A percentile compares a stretch with the other conserved stretches of the same genome.
Conservation (phyloP, 2,113 vertebrate genomes). For the Prietella phreatophila region DNA sequence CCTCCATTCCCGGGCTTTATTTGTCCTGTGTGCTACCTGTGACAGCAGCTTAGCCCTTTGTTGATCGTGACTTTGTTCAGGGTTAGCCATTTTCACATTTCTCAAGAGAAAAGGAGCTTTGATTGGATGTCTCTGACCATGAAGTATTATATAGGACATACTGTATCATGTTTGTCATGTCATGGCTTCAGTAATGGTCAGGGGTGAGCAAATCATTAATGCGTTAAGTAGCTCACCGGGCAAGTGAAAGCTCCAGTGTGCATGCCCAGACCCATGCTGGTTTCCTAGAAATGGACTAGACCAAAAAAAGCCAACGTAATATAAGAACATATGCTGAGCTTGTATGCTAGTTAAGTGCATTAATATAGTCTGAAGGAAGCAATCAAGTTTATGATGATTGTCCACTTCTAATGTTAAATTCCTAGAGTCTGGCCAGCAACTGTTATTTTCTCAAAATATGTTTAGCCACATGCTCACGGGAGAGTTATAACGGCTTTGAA, state of each 20-base stretch:
- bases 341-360: neutral
- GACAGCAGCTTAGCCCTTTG: conserved; percentile 24
- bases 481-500: neutral
- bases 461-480: neutral
- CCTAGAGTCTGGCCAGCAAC: neutral
- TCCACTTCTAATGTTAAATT: neutral
- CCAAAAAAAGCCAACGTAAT: neutral
- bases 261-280: neutral
- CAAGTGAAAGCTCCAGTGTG: neutral
- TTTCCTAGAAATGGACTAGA: neutral
- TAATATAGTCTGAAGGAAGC: neutral
- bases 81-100: neutral
- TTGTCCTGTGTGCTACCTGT: conserved; percentile 15
- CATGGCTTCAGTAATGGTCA: neutral
- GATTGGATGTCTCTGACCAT: neutral
- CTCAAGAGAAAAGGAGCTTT: neutral
- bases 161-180: neutral
- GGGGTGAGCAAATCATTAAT: neutral
- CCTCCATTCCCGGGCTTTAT: conserved; percentile 12
- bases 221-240: neutral
- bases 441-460: neutral
- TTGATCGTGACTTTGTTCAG: neutral
- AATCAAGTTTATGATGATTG: neutral
- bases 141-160: neutral
- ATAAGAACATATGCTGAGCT: neutral